A percentile compares a stretch with the other conserved stretches of the same genome.
These are phyloP conservation scores for Cyprinodon tularosa DNA, from an alignment of 2,113 vertebrate species.

Conservation along the genomic window DNA sequence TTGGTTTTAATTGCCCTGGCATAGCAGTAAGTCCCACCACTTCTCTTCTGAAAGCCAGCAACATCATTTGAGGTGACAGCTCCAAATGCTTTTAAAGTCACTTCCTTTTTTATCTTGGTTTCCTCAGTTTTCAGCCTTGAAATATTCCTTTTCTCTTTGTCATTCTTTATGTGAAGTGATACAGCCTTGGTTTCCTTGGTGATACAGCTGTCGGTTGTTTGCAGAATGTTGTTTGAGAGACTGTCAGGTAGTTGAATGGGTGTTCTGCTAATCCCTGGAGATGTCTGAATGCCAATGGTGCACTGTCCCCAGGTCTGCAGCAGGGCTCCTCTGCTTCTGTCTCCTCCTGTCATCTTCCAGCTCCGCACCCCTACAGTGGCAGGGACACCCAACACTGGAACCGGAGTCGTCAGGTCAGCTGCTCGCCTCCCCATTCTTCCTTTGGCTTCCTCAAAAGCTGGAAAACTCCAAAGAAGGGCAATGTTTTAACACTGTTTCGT, in stretches of 20 bases:
- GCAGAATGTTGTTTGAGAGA: slow-evolving; percentile 42
- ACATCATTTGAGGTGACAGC: slow-evolving; percentile 61
- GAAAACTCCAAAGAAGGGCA: slow-evolving; percentile 30
- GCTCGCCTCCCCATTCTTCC: slow-evolving; percentile 79
- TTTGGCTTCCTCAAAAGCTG: slow-evolving; percentile 42
- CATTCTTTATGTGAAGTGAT: slow-evolving; percentile 49
- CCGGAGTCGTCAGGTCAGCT: slow-evolving; percentile 75
- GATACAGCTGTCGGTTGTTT: slow-evolving; percentile 50
- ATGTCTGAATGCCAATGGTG: slow-evolving; percentile 80
- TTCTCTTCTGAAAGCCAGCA: slow-evolving; percentile 48
- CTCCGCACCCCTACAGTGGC: slow-evolving; percentile 73
- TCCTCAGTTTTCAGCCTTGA: slow-evolving; percentile 73
- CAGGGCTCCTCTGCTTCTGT: slow-evolving; percentile 55
- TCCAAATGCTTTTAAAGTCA: slow-evolving; percentile 76
- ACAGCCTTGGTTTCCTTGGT: slow-evolving; percentile 45
- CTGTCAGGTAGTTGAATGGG: slow-evolving; percentile 47
- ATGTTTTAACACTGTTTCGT: slow-evolving; percentile 55
- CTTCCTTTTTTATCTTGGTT: slow-evolving; percentile 77
- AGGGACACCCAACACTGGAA: slow-evolving; percentile 78
- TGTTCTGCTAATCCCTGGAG: slow-evolving; percentile 68
- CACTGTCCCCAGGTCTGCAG: slow-evolving; percentile 71
- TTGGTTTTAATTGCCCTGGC: slow-evolving; percentile 70
- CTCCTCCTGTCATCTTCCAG: slow-evolving; percentile 70
- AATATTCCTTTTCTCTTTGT: slow-evolving; percentile 69
- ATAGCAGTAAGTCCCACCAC: slow-evolving; percentile 56